Conservation (phyloP, 2,888 invertebrate genomes). For the Therioaphis trifolii region DNA sequence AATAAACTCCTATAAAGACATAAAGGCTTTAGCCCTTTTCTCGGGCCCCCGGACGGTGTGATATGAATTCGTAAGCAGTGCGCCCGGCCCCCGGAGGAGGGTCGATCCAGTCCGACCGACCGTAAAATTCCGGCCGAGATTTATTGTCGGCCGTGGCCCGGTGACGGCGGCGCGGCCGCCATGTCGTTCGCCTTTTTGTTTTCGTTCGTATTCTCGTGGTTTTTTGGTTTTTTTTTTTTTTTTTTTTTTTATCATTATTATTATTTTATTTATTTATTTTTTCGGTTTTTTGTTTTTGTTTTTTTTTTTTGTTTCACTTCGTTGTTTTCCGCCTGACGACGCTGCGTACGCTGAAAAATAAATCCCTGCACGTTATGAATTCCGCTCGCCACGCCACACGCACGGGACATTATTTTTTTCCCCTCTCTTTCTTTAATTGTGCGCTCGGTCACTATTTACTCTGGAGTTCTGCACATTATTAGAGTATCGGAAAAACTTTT, state of each 20-base stretch:
- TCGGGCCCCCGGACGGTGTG: slow-evolving; percentile 40
- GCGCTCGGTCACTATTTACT: neutral
- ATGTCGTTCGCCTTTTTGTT: slow-evolving; percentile 23
- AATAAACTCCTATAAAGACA: slow-evolving; percentile 58
- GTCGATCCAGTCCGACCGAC: slow-evolving; percentile 57
- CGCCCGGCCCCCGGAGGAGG: slow-evolving; percentile 23
- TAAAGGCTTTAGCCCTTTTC: slow-evolving; percentile 55
- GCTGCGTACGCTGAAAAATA: neutral
- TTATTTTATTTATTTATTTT: too few relatives aligned
- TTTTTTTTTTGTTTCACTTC: slow-evolving; percentile 6
- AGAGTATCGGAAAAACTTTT: slow-evolving; percentile 41
- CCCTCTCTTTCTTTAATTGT: slow-evolving; percentile 15
- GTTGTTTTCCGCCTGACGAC: slow-evolving; percentile 18
- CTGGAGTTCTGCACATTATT: slow-evolving; percentile 17
- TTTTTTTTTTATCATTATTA: too few relatives aligned
- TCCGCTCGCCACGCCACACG: too few relatives aligned
- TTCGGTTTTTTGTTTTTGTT: slow-evolving; percentile 31
- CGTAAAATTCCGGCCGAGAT: slow-evolving; percentile 55
- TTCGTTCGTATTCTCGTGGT: slow-evolving; percentile 18
- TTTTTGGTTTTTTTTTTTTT: neutral
- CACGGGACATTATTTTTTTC: too few relatives aligned
- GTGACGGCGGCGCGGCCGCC: neutral
- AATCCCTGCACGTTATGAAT: neutral
- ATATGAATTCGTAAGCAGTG: slow-evolving; percentile 60
- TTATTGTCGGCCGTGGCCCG: slow-evolving; percentile 35